Base-by-base conservation (phyloP, 1,140 invertebrate genomes). In the Cyphomyrmex costatus region DNA sequence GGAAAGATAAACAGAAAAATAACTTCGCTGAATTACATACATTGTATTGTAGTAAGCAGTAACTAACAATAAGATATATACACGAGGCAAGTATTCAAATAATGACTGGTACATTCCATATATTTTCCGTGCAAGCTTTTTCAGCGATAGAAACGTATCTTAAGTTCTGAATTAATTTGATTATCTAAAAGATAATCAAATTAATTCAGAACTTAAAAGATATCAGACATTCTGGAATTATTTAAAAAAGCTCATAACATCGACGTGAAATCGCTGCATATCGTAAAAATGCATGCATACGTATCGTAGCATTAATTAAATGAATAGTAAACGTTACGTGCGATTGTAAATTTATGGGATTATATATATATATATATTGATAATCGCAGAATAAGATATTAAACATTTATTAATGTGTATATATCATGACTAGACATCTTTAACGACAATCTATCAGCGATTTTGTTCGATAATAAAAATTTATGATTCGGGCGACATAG, bases 381-480 rank as follows among this genome's bases (percentile, higher is more conserved):
- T 33, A 49, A 10, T 3, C 5, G 3, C 8, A 0, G 2, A 16
- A 30, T 60, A 6, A 16, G 21, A 82, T 53, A 33, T 46, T 60
- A 60, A 58, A 60, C 16, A 2, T 73, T 73, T 82, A 46, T 82
- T 58, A 58, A 27, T 6, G 7, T 8, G 14, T 14, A 3, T 51
- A 36, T 58, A 36, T 58, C 7, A 24, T 24, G 66, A 36, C 30
- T 79, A 66, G n/a, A 60, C 49, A 53, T 80, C 21, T 19, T 42
- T 82, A 42, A 73, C 66, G 8, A 58, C 14, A 49, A 49, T 82
- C 8, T 73, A 36, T 71, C 7, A 3, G 24, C 16, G 16, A 46
- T 56, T 56, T 58, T 82, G 70, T 73, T 5, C 12, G 36, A 46
- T 73, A 82, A 73, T 46, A 73, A 71, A 73, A 82, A 82, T 71